phyloP scores from a whole-genome alignment of 2,888 invertebrate genomes.

The Chrysolina haemoptera region DNA sequence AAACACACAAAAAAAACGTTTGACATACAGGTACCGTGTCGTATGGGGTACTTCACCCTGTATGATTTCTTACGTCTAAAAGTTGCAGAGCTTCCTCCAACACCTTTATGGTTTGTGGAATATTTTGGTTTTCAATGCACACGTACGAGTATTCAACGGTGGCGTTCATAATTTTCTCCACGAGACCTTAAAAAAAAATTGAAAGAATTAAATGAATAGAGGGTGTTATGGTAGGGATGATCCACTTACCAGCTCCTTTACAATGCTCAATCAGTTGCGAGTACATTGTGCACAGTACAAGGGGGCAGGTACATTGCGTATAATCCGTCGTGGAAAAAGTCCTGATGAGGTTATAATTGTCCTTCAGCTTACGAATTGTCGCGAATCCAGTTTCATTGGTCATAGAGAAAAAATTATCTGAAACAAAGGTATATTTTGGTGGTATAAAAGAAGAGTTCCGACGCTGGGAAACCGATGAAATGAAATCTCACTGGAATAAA shows the following conservation, averaged over 20 bases:
- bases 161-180: constrained; percentile 70
- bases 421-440: constrained; percentile 2
- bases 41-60: too few species aligned
- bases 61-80: constrained; percentile 63
- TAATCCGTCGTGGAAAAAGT: constrained; percentile 73
- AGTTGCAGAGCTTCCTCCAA: constrained; percentile 71
- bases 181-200: constrained; percentile 51
- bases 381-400: constrained; percentile 41
- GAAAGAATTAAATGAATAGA: too few species aligned
- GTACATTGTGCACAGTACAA: constrained; percentile 74
- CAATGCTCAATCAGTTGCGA: constrained; percentile 76
- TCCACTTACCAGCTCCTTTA: constrained; percentile 72
- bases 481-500: too few species aligned
- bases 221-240: too few species aligned
- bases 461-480: too few species aligned
- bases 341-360: constrained; percentile 61
- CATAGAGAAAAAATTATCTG: constrained; percentile 21
- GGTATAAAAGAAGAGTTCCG: too few species aligned
- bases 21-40: too few species aligned
- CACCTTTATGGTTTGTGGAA: constrained; percentile 74
- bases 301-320: constrained; percentile 74
- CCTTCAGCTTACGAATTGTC: constrained; percentile 58
- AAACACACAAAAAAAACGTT: too few species aligned
- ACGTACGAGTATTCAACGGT: constrained; percentile 75
- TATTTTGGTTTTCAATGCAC: constrained; percentile 72